Evolutionary conservation across 2,113 vertebrate species (phyloP).

Genomic region (Panthera tigris): DNA sequence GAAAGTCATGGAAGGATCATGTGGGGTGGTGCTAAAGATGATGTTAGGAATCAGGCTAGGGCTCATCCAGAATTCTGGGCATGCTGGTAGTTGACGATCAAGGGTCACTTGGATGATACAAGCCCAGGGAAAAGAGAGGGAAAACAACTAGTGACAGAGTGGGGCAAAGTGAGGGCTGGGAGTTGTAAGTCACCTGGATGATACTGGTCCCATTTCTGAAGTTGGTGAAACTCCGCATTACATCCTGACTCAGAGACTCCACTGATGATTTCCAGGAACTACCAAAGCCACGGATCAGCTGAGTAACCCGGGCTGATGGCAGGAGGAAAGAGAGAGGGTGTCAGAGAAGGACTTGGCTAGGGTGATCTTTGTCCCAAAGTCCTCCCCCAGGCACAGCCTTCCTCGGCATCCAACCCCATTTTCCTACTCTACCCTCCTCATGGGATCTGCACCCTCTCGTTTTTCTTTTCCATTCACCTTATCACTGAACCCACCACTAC

Average conservation of each 20-base stretch:
- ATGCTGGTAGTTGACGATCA: background rate
- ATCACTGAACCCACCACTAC: background rate
- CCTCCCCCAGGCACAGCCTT: background rate
- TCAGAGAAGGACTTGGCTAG: background rate
- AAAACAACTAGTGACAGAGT: background rate
- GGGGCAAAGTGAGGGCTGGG: background rate
- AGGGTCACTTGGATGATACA: background rate
- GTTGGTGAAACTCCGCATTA: conserved; percentile 96
- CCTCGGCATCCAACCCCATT: background rate
- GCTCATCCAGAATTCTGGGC: background rate
- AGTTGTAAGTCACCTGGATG: conserved; percentile 88
- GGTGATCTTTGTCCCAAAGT: background rate
- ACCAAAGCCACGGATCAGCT: conserved; percentile 92
- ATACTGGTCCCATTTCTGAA: conserved; percentile 96
- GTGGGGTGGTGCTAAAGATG: background rate
- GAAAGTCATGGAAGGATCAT: background rate
- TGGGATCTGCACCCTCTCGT: background rate
- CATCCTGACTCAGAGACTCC: conserved; percentile 93
- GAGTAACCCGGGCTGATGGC: conserved; percentile 88
- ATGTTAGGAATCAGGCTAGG: background rate
- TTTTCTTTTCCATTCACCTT: background rate
- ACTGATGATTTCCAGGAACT: conserved; percentile 92
- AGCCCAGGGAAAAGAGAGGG: background rate
- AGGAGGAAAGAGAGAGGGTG: background rate
- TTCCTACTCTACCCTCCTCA: background rate